Evolutionary conservation across 2,113 vertebrate species (phyloP), one percentile per base, ranked within the genome.

Genomic region (Papio anubis): DNA sequence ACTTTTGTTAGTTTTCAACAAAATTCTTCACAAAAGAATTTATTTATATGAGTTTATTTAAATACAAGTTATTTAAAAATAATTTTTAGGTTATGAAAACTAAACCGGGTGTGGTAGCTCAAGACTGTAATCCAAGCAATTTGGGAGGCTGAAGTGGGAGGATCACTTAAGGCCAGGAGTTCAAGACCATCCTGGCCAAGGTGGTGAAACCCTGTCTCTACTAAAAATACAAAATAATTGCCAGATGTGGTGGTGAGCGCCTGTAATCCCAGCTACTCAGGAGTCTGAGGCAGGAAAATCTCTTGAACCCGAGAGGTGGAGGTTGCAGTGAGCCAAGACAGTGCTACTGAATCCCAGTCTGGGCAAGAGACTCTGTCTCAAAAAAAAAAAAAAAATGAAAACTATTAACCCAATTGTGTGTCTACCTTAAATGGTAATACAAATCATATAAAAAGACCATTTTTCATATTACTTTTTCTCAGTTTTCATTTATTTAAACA

Each of bases 401-500:
- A 86, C 3, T 61, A 45, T 52, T 94, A 86, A 50, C 8, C 17
- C 59, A 48, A 66, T 72, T 90, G 9, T 52, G 6, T 73, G 8
- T 59, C 70, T 55, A 57, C 8, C 12, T 7, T 91, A 81, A 83
- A 48, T 20, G 32, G 30, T 27, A 91, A 61, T 55, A 66, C 61
- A 70, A 55, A 35, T 68, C 21, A 55, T 52, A 80, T n/a, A 32
- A 88, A 88, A 87, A 61, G 5, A 5, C 35, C 1, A 64, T 11
- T 75, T 85, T 75, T 40, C 18, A 85, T n/a, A 75, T 50, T 73
- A 78, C 1, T 87, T 90, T 92, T 88, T 57, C 73, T 8, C 40
- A 73, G 25, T 91, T 94, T 94, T 68, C 11, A 87, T 27, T 81
- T 88, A 82, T 61, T 90, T 90, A 84, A 88, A 66, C 20, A 23